A percentile compares a stretch with the other conserved stretches of the same genome.
These are phyloP conservation scores for Grammomys surdaster DNA, from an alignment of 2,113 vertebrate genomes.

Conservation along the genomic window DNA sequence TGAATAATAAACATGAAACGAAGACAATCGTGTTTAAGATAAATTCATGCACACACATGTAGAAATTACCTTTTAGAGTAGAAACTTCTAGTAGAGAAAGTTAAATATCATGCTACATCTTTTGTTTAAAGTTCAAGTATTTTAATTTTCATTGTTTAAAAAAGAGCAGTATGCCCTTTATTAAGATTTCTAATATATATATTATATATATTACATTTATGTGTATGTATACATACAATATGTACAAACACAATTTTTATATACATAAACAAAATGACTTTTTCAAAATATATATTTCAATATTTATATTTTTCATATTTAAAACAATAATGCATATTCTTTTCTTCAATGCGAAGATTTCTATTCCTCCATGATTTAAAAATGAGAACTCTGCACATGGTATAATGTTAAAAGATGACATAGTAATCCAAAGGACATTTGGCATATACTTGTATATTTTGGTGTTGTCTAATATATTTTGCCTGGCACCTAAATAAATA, in stretches of 20 bases:
- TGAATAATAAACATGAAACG: constrained; percentile 20
- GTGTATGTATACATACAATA: too few relatives aligned
- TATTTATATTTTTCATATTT: background rate
- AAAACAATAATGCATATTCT: background rate
- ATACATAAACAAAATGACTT: too few relatives aligned
- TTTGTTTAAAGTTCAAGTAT: constrained; percentile 46
- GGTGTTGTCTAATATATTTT: background rate
- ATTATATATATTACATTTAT: too few relatives aligned
- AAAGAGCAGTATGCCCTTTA: background rate
- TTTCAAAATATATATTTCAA: too few relatives aligned
- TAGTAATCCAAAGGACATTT: background rate
- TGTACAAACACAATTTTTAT: too few relatives aligned
- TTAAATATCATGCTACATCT: constrained; percentile 22
- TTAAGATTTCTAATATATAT: background rate
- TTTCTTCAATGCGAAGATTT: constrained; percentile 29
- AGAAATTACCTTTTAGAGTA: background rate
- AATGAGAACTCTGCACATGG: background rate
- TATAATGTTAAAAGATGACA: background rate
- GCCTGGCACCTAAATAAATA: background rate
- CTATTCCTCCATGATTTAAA: constrained; percentile 22
- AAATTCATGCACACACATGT: background rate
- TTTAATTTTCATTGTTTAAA: background rate
- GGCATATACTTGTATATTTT: background rate
- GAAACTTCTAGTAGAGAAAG: background rate
- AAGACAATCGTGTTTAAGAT: background rate